These are phyloP conservation scores for Troides oblongomaculatus DNA, from an alignment of 2,888 invertebrate genomes.

Conservation along the genomic window DNA sequence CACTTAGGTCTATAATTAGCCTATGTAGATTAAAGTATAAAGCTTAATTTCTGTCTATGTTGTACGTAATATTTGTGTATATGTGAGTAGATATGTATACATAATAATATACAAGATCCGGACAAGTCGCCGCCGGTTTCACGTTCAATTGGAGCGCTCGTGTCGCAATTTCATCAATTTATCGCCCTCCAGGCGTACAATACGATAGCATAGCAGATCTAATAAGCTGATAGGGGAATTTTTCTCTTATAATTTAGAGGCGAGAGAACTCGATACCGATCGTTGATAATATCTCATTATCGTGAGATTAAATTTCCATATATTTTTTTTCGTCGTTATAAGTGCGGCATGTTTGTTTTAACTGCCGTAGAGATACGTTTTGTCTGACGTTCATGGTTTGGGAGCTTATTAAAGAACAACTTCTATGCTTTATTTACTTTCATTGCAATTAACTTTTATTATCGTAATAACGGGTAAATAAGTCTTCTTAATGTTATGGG, in stretches of 20 bases:
- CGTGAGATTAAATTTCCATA: slow-evolving; percentile 18
- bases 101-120: slow-evolving; percentile 20
- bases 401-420: background rate
- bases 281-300: slow-evolving; percentile 25
- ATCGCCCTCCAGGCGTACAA: slow-evolving; percentile 55
- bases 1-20: too few species aligned
- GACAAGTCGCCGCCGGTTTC: slow-evolving; percentile 43
- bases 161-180: slow-evolving; percentile 51
- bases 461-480: background rate
- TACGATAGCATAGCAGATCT: slow-evolving; percentile 39
- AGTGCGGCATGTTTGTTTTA: slow-evolving; percentile 3
- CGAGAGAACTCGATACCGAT: slow-evolving; percentile 25
- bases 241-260: slow-evolving; percentile 27
- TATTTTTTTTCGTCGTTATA: slow-evolving; percentile 2
- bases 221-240: slow-evolving; percentile 31
- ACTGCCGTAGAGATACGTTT: background rate
- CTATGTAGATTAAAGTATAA: too few species aligned
- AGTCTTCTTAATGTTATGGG: too few species aligned
- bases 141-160: slow-evolving; percentile 54
- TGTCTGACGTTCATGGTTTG: background rate
- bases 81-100: background rate
- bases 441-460: background rate
- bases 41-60: too few species aligned
- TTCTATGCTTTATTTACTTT: too few species aligned
- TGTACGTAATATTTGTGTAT: background rate